Conservation (phyloP, 2,888 invertebrate species). For the Rambutsinella grinnellia region DNA sequence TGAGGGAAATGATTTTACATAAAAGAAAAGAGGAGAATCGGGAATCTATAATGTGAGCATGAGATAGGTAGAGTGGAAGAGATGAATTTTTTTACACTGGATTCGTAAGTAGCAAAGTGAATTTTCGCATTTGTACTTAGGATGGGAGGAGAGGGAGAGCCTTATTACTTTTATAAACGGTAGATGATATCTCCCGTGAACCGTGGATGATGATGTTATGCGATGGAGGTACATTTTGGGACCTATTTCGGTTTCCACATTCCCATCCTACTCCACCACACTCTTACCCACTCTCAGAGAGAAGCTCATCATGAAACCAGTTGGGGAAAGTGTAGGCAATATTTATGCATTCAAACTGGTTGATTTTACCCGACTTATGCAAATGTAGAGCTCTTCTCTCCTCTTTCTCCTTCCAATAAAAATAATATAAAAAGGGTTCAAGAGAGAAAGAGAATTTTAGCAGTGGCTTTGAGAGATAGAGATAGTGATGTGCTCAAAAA, state of each 20-base stretch:
- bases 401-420: too few species aligned
- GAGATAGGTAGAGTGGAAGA: too few species aligned
- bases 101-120: conserved; percentile 21
- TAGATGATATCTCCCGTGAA: conserved; percentile 18
- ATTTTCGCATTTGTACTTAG: conserved; percentile 35
- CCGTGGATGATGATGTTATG: conserved; percentile 23
- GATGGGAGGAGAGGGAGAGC: neutral
- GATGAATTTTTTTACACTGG: too few species aligned
- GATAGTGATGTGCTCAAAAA: too few species aligned
- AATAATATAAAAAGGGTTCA: too few species aligned
- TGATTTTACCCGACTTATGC: conserved; percentile 29
- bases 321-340: conserved; percentile 8
- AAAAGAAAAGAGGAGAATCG: conserved; percentile 17
- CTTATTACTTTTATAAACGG: neutral
- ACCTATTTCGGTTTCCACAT: conserved; percentile 20
- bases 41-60: too few species aligned
- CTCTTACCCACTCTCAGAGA: neutral
- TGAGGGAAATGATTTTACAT: conserved; percentile 10
- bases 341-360: conserved; percentile 32
- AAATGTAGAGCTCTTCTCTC: conserved; percentile 28
- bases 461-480: too few species aligned
- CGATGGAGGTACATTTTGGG: conserved; percentile 3
- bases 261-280: conserved; percentile 1
- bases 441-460: too few species aligned
- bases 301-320: neutral